Evolutionary conservation across 2,113 vertebrate species (phyloP).

Genomic region (Cepphus grylle): DNA sequence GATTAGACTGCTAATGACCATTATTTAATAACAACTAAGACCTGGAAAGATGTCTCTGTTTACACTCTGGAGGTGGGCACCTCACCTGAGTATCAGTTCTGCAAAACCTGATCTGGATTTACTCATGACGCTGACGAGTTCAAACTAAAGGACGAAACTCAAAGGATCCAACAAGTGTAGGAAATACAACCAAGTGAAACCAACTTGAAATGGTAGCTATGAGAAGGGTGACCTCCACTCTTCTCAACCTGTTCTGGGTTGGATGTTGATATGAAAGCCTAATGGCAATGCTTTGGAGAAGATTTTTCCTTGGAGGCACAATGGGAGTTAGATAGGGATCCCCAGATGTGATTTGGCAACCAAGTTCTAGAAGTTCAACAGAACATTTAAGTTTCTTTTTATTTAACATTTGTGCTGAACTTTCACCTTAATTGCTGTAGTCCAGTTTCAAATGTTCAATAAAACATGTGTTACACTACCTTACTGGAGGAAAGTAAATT

Average conservation of each 20-base stretch:
- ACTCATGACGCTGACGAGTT: not conserved
- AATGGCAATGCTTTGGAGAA: not conserved
- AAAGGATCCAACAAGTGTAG: not conserved
- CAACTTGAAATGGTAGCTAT: not conserved
- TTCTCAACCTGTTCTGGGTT: not conserved
- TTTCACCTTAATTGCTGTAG: not conserved
- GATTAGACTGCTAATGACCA: not conserved
- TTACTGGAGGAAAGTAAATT: not conserved
- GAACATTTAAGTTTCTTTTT: not conserved
- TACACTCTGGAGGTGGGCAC: not conserved
- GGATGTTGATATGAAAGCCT: not conserved
- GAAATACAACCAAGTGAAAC: not conserved
- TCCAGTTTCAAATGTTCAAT: not conserved
- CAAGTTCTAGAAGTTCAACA: not conserved
- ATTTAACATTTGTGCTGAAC: not conserved
- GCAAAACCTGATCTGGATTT: not conserved
- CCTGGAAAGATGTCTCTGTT: not conserved
- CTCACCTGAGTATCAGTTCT: not conserved
- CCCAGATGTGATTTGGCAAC: not conserved
- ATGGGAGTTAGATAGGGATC: not conserved
- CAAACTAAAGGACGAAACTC: not conserved
- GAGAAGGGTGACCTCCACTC: not conserved
- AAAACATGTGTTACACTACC: not conserved
- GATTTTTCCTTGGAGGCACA: not conserved
- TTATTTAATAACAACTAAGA: not conserved